phyloP scores from a whole-genome alignment of 2,113 vertebrate genomes.

The Puffinus mauretanicus region DNA sequence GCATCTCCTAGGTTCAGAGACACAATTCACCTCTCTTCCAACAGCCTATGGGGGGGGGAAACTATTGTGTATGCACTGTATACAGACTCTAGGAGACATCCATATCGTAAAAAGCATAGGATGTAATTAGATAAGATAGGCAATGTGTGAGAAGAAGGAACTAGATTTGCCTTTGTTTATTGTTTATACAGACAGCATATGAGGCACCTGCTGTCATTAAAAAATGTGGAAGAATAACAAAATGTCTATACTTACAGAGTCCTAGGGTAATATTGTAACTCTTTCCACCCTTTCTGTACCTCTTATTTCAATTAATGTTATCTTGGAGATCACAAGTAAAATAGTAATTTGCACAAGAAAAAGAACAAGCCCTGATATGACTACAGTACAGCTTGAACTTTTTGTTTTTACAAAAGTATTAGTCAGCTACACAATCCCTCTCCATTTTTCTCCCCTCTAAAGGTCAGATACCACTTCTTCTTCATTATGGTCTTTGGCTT shows the following conservation, averaged over 20 bases:
- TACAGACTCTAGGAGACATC: not conserved
- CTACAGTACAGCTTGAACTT: not conserved
- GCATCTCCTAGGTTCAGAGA: not conserved
- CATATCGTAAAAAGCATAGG: not conserved
- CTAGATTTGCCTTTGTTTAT: not conserved
- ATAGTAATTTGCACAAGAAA: not conserved
- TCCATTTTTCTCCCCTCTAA: not conserved
- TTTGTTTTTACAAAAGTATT: not conserved
- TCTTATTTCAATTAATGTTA: not conserved
- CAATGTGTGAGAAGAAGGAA: not conserved
- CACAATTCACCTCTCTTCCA: not conserved
- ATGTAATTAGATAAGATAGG: not conserved
- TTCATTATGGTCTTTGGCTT: not conserved
- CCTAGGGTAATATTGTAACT: not conserved
- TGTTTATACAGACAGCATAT: not conserved
- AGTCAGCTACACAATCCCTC: not conserved
- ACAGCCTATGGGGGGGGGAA: rapidly evolving
- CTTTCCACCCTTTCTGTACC: not conserved
- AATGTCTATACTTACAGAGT: not conserved
- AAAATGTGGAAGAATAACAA: not conserved
- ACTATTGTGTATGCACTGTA: too few species aligned
- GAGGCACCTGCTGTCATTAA: not conserved
- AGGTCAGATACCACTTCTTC: not conserved
- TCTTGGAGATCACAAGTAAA: not conserved
- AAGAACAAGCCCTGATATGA: not conserved